These are phyloP conservation scores for Nasua narica DNA, from an alignment of 2,797 vertebrate genomes.

Conservation along the genomic window DNA sequence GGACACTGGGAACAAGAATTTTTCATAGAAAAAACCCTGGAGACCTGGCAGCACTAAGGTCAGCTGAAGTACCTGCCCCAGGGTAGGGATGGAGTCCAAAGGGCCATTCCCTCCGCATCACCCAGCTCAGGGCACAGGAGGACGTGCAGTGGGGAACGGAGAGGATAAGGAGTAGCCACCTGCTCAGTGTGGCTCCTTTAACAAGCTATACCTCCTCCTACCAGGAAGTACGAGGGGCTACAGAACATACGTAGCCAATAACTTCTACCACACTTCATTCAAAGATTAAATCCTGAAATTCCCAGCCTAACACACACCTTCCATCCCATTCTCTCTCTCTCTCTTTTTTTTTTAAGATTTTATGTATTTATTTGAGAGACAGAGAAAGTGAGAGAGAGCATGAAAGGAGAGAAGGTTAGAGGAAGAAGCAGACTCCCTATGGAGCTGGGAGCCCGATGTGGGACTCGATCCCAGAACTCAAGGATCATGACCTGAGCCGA, in stretches of 20 bases:
- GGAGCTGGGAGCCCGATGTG: too few species aligned
- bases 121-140: background rate
- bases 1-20: background rate
- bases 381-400: too few species aligned
- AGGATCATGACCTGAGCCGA: too few species aligned
- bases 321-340: background rate
- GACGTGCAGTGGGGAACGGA: background rate
- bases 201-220: background rate
- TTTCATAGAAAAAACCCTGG: background rate
- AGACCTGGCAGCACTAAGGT: background rate
- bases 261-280: background rate
- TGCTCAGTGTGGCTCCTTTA: background rate
- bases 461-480: too few species aligned
- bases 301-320: background rate
- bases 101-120: background rate
- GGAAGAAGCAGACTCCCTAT: too few species aligned
- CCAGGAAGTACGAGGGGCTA: background rate
- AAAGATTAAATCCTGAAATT: conserved; percentile 24
- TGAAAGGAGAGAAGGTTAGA: too few species aligned
- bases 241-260: conserved; percentile 6
- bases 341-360: too few species aligned
- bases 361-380: too few species aligned
- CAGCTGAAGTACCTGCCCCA: background rate
- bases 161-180: background rate
- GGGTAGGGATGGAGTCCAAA: background rate